Percentiles rank a stretch among this genome's conserved stretches.
These are phyloP conservation scores for Scaptomyza montana DNA, from an alignment of 1,140 invertebrate species.

Conservation along the genomic window DNA sequence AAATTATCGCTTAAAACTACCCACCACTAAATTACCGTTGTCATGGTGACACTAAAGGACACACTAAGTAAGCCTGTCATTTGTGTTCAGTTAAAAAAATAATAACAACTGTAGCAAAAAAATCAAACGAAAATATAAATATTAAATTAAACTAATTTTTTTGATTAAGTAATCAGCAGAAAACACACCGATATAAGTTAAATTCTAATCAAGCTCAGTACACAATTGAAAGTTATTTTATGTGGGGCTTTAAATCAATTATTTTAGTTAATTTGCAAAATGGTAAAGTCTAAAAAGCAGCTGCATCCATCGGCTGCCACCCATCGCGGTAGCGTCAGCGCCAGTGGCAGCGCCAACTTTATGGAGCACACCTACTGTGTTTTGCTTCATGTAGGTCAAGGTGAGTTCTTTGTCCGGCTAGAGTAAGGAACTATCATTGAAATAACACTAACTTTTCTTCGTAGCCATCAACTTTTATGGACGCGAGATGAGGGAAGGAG, in stretches of 20 bases:
- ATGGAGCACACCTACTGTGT: slow-evolving; percentile 66
- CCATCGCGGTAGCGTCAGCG: slow-evolving; percentile 32
- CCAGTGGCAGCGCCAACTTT: slow-evolving; percentile 19
- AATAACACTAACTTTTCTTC: no score
- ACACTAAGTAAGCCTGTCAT: slow-evolving; percentile 19
- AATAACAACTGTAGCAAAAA: neutral
- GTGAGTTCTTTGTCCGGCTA: slow-evolving; percentile 16
- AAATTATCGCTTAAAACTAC: slow-evolving; percentile 1
- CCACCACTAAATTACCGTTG: slow-evolving; percentile 11
- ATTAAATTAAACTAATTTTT: slow-evolving; percentile 18
- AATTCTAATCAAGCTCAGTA: slow-evolving; percentile 27
- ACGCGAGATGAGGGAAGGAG: slow-evolving; percentile 44
- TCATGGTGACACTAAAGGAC: slow-evolving; percentile 3
- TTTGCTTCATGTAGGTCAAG: slow-evolving; percentile 71
- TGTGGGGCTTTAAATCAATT: slow-evolving; percentile 27
- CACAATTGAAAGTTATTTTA: slow-evolving; percentile 13
- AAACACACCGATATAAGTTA: slow-evolving; percentile 23
- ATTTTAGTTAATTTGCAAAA: slow-evolving; percentile 1
- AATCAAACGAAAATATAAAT: slow-evolving; percentile 4
- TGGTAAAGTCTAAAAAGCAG: slow-evolving; percentile 43
- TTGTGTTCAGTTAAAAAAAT: neutral
- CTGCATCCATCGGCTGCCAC: slow-evolving; percentile 17
- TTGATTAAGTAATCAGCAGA: slow-evolving; percentile 2
- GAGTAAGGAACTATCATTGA: neutral
- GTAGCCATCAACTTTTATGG: slow-evolving; percentile 67